Conservation (phyloP, 2,888 invertebrate species). For the Synergus laeviventris region DNA sequence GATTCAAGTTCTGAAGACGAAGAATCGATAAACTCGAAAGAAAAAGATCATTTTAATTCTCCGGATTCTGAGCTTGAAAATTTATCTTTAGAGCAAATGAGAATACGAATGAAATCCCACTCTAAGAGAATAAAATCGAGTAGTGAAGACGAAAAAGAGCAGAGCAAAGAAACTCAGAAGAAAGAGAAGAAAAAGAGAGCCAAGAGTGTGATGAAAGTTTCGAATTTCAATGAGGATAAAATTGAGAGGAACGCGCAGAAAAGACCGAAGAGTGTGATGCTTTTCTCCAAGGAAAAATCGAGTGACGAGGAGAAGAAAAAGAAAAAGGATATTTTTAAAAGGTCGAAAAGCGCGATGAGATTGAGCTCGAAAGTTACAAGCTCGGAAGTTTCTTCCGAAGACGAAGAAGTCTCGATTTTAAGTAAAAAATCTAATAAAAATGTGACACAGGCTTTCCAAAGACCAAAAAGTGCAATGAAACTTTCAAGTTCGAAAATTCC, state of each 20-base stretch:
- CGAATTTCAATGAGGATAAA: background rate
- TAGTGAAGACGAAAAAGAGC: background rate
- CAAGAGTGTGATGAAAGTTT: slow-evolving; percentile 21
- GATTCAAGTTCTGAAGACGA: slow-evolving; percentile 5
- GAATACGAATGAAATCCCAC: background rate
- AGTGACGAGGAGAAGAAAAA: background rate
- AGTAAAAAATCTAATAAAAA: background rate
- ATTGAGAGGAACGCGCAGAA: background rate
- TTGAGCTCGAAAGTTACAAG: background rate
- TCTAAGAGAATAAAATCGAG: background rate
- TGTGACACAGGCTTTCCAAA: background rate
- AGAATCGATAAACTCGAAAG: background rate
- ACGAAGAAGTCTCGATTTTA: slow-evolving; percentile 10
- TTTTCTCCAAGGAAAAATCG: background rate
- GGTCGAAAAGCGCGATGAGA: slow-evolving; percentile 12
- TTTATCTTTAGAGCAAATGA: background rate
- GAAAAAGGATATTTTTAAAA: background rate
- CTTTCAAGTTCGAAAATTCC: background rate
- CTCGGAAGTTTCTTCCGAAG: background rate
- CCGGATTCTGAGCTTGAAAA: background rate
- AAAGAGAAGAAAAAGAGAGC: background rate
- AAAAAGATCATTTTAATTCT: background rate
- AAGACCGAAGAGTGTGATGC: slow-evolving; percentile 20
- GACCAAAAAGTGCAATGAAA: slow-evolving; percentile 25
- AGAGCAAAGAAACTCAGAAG: background rate